These are phyloP conservation scores for Mythimna impura DNA, from an alignment of 2,888 invertebrate genomes.

Conservation along the genomic window DNA sequence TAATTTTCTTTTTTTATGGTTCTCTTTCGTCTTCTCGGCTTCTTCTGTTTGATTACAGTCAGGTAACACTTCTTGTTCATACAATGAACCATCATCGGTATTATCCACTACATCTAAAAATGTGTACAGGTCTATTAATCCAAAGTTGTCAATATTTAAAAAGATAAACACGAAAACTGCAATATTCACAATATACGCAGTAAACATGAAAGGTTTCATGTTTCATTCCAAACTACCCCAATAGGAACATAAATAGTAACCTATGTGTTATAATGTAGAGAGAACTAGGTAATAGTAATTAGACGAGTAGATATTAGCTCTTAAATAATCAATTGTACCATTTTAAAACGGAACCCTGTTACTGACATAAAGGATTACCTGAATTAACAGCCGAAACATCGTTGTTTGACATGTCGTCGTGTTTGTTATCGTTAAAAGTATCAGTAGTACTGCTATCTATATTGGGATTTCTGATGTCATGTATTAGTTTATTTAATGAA, in stretches of 20 bases:
- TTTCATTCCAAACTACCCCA: no score
- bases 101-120: conserved; percentile 29
- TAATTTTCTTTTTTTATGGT: conserved; percentile 5
- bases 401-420: conserved; percentile 32
- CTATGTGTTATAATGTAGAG: no score
- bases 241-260: no score
- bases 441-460: conserved; percentile 67
- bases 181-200: neutral
- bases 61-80: conserved; percentile 20
- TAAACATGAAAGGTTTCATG: neutral
- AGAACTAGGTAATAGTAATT: no score
- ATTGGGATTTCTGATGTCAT: conserved; percentile 77
- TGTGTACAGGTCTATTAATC: neutral
- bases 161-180: neutral
- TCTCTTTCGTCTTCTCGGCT: neutral
- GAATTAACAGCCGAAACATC: conserved; percentile 28
- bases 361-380: conserved; percentile 34
- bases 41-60: conserved; percentile 3
- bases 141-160: neutral
- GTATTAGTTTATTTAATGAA: conserved; percentile 75
- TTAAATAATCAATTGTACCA: neutral
- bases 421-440: conserved; percentile 62
- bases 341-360: neutral
- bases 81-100: conserved; percentile 3
- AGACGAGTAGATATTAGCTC: no score